Evolutionary conservation across 2,888 invertebrate species (phyloP).

Genomic region (Drosophila greeni): DNA sequence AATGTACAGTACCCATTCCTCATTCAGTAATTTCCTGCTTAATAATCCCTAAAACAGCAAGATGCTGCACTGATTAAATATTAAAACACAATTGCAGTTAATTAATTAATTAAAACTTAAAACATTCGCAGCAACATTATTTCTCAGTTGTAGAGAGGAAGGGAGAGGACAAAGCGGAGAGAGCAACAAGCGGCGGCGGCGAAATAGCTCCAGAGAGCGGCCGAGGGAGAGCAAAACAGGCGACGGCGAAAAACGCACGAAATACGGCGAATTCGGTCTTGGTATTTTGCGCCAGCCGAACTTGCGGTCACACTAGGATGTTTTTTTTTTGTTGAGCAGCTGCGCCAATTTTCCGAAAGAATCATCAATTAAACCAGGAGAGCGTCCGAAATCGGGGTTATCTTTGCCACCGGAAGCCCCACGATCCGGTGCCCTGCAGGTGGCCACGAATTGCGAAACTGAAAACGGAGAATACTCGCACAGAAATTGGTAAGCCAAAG

Average conservation of each 20-base stretch:
- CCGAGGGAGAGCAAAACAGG: no score
- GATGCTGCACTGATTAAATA: constrained; percentile 7
- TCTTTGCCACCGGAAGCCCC: constrained; percentile 1
- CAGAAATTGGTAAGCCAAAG: constrained; percentile 56
- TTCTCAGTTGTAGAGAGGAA: neutral
- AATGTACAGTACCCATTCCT: no score
- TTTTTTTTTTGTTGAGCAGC: constrained; percentile 12
- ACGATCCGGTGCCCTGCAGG: constrained; percentile 10
- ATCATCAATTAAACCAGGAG: constrained; percentile 14
- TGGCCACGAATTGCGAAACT: neutral
- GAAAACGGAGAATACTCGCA: neutral
- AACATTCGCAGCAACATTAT: constrained; percentile 4
- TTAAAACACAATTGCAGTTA: constrained; percentile 1
- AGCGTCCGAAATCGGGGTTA: constrained; percentile 7
- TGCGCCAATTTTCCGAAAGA: constrained; percentile 43
- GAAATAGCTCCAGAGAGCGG: constrained; percentile 2
- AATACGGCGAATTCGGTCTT: neutral
- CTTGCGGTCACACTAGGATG: no score
- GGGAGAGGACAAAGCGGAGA: neutral
- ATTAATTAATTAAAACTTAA: constrained; percentile 6
- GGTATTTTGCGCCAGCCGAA: constrained; percentile 1
- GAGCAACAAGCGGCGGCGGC: constrained; percentile 6
- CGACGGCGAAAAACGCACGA: neutral
- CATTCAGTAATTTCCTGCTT: neutral
- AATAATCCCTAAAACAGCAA: neutral